These are phyloP conservation scores for Pogonocichla stellata DNA, from an alignment of 2,113 vertebrate species.

Conservation along the genomic window DNA sequence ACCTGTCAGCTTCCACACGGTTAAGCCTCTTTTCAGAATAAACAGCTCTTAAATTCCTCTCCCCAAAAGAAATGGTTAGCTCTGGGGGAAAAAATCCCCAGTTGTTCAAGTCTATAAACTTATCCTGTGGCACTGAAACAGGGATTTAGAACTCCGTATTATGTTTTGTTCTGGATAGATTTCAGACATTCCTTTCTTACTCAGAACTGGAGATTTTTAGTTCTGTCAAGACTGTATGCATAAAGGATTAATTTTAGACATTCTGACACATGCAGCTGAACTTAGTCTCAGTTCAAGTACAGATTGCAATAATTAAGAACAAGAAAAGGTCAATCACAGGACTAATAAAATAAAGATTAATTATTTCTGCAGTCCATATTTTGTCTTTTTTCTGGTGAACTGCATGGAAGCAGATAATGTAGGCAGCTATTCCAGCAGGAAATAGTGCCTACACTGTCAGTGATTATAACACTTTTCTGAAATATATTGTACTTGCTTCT, in stretches of 20 bases:
- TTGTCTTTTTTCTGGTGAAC: background rate
- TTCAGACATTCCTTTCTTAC: background rate
- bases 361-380: background rate
- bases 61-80: background rate
- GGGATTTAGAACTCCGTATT: background rate
- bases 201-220: background rate
- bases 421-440: background rate
- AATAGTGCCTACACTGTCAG: background rate
- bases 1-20: background rate
- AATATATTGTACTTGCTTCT: background rate
- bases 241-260: background rate
- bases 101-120: background rate
- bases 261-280: background rate
- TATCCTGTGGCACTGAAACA: background rate
- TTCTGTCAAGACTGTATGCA: background rate
- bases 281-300: background rate
- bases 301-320: background rate
- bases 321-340: background rate
- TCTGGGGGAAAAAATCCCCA: background rate
- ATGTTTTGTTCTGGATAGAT: background rate
- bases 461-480: background rate
- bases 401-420: background rate
- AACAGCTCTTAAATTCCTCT: background rate
- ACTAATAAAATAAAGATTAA: background rate
- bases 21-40: slow-evolving; percentile 7